These are phyloP conservation scores for Gymnoscelis rufifasciata DNA, from an alignment of 2,888 invertebrate genomes.

Conservation along the genomic window DNA sequence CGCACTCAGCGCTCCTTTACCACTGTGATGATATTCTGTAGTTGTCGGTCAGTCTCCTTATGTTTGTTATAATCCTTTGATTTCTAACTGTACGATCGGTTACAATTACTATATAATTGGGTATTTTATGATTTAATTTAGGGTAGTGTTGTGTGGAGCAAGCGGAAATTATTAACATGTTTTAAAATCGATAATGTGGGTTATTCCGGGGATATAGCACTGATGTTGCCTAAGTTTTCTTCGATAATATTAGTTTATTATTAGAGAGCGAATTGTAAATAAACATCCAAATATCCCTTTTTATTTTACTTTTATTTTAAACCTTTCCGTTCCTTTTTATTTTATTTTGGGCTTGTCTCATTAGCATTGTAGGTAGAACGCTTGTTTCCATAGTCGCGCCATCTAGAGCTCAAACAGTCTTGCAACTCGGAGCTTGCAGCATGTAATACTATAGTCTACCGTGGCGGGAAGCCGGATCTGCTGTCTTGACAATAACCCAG, in stretches of 20 bases:
- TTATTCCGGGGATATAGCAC: slow-evolving; percentile 62
- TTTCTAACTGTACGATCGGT: slow-evolving; percentile 49
- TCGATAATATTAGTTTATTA: slow-evolving; percentile 72
- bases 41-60: slow-evolving; percentile 41
- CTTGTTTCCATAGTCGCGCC: slow-evolving; percentile 4
- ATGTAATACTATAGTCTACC: slow-evolving; percentile 47
- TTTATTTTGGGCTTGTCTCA: slow-evolving; percentile 47
- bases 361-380: slow-evolving; percentile 20
- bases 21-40: slow-evolving; percentile 48
- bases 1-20: slow-evolving; percentile 30
- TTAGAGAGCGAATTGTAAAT: slow-evolving; percentile 75
- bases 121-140: slow-evolving; percentile 68
- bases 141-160: slow-evolving; percentile 59
- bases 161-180: slow-evolving; percentile 65
- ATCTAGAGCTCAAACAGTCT: slow-evolving; percentile 5
- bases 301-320: slow-evolving; percentile 73
- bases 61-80: slow-evolving; percentile 37
- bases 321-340: slow-evolving; percentile 32
- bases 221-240: slow-evolving; percentile 67
- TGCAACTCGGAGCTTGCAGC: slow-evolving; percentile 15
- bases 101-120: slow-evolving; percentile 56
- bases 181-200: slow-evolving; percentile 65
- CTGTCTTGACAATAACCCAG: slow-evolving; percentile 80
- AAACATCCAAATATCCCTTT: slow-evolving; percentile 77
- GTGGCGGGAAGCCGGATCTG: slow-evolving; percentile 62